Percentiles rank a stretch among this genome's conserved stretches.
Evolutionary conservation across 1,140 invertebrate genomes (phyloP).

Genomic region (Telenomus remus): DNA sequence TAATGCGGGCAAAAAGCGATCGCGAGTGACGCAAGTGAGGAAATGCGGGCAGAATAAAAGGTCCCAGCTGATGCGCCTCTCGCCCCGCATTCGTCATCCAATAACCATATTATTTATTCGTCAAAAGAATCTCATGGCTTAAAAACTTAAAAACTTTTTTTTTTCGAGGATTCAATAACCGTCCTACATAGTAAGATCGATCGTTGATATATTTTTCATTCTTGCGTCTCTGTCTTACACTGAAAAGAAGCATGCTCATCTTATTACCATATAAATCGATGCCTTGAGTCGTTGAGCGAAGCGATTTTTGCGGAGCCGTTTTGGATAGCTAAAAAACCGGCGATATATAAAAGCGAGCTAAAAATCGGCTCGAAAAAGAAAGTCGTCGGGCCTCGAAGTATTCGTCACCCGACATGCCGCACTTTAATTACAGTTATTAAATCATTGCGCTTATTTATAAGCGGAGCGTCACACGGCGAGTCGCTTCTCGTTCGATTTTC

Average conservation of each 20-base stretch:
- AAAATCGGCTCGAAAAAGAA: slow-evolving; percentile 1
- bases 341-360: slow-evolving; percentile 3
- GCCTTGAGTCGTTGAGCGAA: slow-evolving; percentile 51
- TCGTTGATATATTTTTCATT: slow-evolving; percentile 13
- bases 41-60: slow-evolving; percentile 62
- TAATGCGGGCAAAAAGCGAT: slow-evolving; percentile 26
- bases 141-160: too few species aligned
- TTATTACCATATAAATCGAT: slow-evolving; percentile 55
- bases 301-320: slow-evolving; percentile 41
- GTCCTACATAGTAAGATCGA: slow-evolving; percentile 32
- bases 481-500: too few species aligned
- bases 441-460: slow-evolving; percentile 41
- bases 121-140: too few species aligned
- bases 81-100: slow-evolving; percentile 61
- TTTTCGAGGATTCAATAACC: slow-evolving; percentile 38
- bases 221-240: too few species aligned
- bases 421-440: slow-evolving; percentile 51
- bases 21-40: slow-evolving; percentile 46
- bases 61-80: too few species aligned
- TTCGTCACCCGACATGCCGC: slow-evolving; percentile 27
- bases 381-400: slow-evolving; percentile 5
- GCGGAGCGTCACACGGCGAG: slow-evolving; percentile 16
- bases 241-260: slow-evolving; percentile 41
- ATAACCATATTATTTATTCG: slow-evolving; percentile 55
- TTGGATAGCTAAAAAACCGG: slow-evolving; percentile 7